Percentiles rank a stretch among this genome's conserved stretches.
Evolutionary conservation across 2,888 invertebrate species (phyloP).

Genomic region (Tortrix viridana): DNA sequence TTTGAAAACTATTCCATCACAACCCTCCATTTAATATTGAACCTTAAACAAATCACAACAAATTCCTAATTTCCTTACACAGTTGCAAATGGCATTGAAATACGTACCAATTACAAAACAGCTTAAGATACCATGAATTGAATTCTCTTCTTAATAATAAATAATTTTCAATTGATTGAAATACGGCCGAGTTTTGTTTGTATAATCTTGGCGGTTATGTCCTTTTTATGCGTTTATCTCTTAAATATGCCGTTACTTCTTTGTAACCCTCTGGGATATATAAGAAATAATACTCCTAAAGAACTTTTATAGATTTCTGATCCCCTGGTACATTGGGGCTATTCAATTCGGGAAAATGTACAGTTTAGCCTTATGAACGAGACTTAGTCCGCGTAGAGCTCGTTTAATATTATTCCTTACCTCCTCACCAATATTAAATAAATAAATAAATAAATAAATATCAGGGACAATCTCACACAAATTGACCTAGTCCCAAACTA

Average conservation of each 20-base stretch:
- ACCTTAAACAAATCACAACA: not conserved
- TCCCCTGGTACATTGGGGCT: not conserved
- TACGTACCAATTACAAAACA: conserved; percentile 6
- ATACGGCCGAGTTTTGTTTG: too few species aligned
- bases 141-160: conserved; percentile 4
- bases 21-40: not conserved
- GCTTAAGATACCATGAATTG: not conserved
- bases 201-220: not conserved
- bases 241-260: conserved; percentile 19
- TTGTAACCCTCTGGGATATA: conserved; percentile 7
- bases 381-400: too few species aligned
- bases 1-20: conserved; percentile 33
- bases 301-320: conserved; percentile 21
- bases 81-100: not conserved
- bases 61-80: not conserved
- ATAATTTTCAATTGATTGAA: too few species aligned
- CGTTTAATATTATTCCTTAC: too few species aligned
- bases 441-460: too few species aligned
- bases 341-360: conserved; percentile 12
- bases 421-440: too few species aligned
- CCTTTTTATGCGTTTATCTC: not conserved
- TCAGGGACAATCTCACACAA: too few species aligned
- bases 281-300: conserved; percentile 20
- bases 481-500: too few species aligned
- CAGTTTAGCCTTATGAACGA: too few species aligned